Percentiles rank a stretch among this genome's conserved stretches.
Conservation (phyloP, 2,888 invertebrate species). For the Capitulum mitella region DNA sequence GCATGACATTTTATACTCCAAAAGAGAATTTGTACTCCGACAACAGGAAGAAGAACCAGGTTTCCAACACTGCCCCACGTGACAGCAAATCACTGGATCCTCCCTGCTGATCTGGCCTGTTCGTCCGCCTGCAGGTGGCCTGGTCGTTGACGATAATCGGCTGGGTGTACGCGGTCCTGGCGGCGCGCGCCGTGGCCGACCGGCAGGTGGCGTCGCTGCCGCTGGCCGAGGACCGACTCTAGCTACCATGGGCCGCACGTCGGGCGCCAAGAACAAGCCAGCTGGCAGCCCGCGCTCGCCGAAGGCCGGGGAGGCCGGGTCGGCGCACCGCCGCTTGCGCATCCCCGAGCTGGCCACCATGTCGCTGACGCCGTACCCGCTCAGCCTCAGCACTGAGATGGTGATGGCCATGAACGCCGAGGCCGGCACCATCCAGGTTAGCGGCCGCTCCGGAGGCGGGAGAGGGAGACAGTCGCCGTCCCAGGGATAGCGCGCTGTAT, state of each 20-base stretch:
- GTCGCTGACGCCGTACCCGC: slow-evolving; percentile 35
- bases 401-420: slow-evolving; percentile 37
- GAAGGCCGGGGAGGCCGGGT: background rate
- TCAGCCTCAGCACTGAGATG: slow-evolving; percentile 36
- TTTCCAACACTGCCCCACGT: too few species aligned
- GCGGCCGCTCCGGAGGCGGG: background rate
- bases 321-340: background rate
- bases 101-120: too few species aligned
- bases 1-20: too few species aligned
- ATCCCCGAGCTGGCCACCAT: slow-evolving; percentile 20
- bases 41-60: too few species aligned
- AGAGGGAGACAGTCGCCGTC: too few species aligned
- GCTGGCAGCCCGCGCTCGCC: slow-evolving; percentile 4
- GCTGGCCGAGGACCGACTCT: background rate
- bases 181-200: background rate
- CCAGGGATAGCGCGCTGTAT: too few species aligned
- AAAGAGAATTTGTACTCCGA: too few species aligned
- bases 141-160: background rate
- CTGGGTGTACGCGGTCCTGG: slow-evolving; percentile 15
- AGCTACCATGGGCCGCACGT: background rate
- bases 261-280: slow-evolving; percentile 17
- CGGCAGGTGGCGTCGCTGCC: background rate
- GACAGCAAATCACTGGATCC: too few species aligned
- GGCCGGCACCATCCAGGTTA: slow-evolving; percentile 35
- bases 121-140: too few species aligned